Percentiles rank a stretch among this genome's conserved stretches.
Conservation (phyloP, 2,888 invertebrate species). For the Metellina segmentata region DNA sequence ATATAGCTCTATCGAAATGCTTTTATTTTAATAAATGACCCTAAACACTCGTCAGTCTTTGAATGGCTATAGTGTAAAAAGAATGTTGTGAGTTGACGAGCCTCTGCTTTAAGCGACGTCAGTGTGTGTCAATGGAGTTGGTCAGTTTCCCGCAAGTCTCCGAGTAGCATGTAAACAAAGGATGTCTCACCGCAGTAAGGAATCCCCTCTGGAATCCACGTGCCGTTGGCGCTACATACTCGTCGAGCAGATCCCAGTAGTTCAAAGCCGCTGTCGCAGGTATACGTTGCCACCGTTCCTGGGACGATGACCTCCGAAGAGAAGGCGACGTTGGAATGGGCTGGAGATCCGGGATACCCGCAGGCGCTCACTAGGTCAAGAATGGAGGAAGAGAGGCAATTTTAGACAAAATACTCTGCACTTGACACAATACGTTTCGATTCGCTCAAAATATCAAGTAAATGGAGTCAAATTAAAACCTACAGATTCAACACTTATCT, state of each 20-base stretch:
- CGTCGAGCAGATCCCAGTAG: constrained; percentile 92
- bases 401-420: neutral
- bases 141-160: no score
- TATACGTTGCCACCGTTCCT: constrained; percentile 90
- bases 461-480: no score
- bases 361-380: constrained; percentile 82
- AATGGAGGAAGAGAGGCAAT: constrained; percentile 39
- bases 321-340: constrained; percentile 91
- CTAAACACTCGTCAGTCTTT: no score
- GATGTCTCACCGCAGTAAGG: constrained; percentile 92
- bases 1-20: no score
- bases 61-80: no score
- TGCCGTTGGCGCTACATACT: constrained; percentile 87
- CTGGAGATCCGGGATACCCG: constrained; percentile 94
- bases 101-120: no score
- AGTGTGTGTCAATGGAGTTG: no score
- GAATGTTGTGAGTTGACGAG: no score
- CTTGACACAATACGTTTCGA: neutral
- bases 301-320: constrained; percentile 84
- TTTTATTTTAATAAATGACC: no score
- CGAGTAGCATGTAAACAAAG: neutral
- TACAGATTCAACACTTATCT: no score
- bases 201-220: constrained; percentile 93
- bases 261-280: constrained; percentile 94
- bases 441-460: no score